These are phyloP conservation scores for Cryptomyrus ogoouensis DNA, from an alignment of 2,113 vertebrate genomes.

Conservation along the genomic window DNA sequence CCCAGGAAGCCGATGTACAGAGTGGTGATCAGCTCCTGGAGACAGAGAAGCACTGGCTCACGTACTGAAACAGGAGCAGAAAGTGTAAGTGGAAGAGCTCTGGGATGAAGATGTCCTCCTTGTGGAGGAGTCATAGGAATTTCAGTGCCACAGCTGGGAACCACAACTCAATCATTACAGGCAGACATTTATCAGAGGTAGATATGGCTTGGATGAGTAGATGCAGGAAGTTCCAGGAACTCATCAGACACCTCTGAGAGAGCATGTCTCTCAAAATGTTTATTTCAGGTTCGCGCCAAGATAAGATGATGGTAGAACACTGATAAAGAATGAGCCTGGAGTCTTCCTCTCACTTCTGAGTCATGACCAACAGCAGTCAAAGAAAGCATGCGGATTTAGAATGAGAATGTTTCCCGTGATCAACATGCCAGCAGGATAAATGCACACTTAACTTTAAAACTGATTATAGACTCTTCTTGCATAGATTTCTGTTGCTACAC, in stretches of 20 bases:
- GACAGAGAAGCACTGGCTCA: background rate
- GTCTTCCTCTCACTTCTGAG: background rate
- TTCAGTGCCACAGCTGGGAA: background rate
- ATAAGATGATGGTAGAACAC: background rate
- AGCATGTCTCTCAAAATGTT: background rate
- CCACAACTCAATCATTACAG: background rate
- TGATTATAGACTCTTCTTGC: background rate
- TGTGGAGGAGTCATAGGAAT: background rate
- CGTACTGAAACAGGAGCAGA: background rate
- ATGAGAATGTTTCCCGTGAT: too few relatives aligned
- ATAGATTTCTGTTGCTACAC: background rate
- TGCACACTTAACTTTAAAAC: background rate
- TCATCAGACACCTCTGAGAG: background rate
- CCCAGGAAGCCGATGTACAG: constrained; percentile 96
- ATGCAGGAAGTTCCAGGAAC: background rate
- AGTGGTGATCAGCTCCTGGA: constrained; percentile 92
- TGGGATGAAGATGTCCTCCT: background rate
- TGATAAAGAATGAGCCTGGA: background rate
- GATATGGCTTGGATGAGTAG: background rate
- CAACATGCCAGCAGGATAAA: background rate
- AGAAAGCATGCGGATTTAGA: too few relatives aligned
- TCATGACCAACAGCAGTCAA: background rate
- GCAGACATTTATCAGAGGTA: background rate
- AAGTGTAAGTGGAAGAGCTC: background rate
- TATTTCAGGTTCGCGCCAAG: background rate